Evolutionary conservation across 2,888 invertebrate species (phyloP), one percentile per base, ranked within the genome.

Genomic region (Parnassius glacialis): DNA sequence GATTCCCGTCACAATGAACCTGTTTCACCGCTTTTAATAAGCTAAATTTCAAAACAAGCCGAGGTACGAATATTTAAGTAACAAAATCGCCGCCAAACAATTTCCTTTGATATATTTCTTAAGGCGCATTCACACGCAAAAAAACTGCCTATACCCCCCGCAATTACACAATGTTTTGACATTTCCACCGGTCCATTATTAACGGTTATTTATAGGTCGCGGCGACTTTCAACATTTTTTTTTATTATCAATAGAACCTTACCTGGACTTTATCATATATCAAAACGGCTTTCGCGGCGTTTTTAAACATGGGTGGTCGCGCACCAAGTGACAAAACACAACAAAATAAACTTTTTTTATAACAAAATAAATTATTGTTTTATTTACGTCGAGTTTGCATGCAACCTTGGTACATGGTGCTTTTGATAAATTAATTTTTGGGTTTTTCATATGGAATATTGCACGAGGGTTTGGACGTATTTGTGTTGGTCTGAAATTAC

Each of bases 131-230:
- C 62, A 57, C 56, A 53, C 57, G 59, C 56, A 52, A 56, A 57
- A 55, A 59, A 48, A 20, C 9, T 41, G 41, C 16, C 62, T 45
- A n/a, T 59, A 55, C 59, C 62, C 62, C 62, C 62, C 55, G 62
- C 64, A 64, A 68, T 66, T 67, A 68, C 64, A 66, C 65, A 68
- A 68, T 73, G 67, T 73, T 73, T 70, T 73, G 73, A 72, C 73
- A 67, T 70, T 65, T 72, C 70, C 61, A 62, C 63, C 62, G 64
- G 64, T 63, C 69, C 64, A 66, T 69, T 62, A 62, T 62, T 67
- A 65, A 45, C 50, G 25, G 57, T 64, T 66, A 73, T 73, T 71
- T 71, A 72, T 72, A 16, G 64, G 12, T 12, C 55, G 67, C 72
- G 71, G 71, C 65, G 50, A 63, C 71, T 70, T 70, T 73, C 34